A percentile compares a stretch with the other conserved stretches of the same genome.
Conservation (phyloP, 2,113 vertebrate species). For the Callaeas wilsoni region DNA sequence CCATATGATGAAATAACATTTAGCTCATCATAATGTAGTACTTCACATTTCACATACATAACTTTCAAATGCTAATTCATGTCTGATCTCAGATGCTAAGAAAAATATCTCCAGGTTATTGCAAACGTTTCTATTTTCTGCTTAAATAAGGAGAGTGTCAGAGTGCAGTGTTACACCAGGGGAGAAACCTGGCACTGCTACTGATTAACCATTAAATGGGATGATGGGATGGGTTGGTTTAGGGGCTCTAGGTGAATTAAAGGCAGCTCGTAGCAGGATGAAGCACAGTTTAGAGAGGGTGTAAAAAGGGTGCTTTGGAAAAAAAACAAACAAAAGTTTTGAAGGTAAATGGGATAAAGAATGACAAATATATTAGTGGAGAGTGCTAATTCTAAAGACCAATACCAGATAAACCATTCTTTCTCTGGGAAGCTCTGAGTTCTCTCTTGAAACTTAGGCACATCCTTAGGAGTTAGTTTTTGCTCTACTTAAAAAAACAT, state of each 20-base stretch:
- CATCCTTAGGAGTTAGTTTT: not conserved
- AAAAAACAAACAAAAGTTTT: not conserved
- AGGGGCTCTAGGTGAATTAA: not conserved
- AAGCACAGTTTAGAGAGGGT: not conserved
- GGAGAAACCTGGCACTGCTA: not conserved
- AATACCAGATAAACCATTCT: not conserved
- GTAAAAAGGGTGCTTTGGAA: not conserved
- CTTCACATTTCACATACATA: not conserved
- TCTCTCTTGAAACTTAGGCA: not conserved
- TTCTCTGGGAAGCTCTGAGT: not conserved
- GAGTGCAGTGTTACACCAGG: not conserved
- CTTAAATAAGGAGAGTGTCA: not conserved
- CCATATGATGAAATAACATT: not conserved
- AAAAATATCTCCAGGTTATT: not conserved
- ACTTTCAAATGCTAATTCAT: not conserved
- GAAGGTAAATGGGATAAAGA: not conserved
- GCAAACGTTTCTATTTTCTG: not conserved
- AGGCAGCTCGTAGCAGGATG: not conserved
- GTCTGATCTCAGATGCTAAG: not conserved
- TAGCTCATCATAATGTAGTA: not conserved
- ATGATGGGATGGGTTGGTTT: not conserved
- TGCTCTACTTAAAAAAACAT: not conserved
- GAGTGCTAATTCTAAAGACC: not conserved
- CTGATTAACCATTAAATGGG: not conserved
- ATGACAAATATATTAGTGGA: not conserved